These are phyloP conservation scores for Diorhabda elongata DNA, from an alignment of 1,140 invertebrate genomes.

Conservation along the genomic window DNA sequence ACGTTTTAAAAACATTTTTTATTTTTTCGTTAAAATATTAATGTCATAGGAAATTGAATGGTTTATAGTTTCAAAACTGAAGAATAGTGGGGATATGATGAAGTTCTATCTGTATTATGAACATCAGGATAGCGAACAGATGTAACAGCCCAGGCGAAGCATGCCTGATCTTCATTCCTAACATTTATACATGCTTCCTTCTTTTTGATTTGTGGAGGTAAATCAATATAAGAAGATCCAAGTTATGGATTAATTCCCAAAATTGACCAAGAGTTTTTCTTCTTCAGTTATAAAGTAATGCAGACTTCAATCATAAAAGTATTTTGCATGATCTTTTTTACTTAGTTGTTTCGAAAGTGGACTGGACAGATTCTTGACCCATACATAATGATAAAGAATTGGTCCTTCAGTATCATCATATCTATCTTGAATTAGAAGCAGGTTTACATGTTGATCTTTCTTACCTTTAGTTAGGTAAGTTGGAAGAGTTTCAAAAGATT, in stretches of 20 bases:
- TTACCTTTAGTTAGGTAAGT: slow-evolving; percentile 28
- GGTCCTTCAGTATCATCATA: slow-evolving; percentile 26
- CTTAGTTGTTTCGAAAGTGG: slow-evolving; percentile 36
- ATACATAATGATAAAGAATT: slow-evolving; percentile 34
- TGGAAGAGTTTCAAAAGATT: slow-evolving; percentile 18
- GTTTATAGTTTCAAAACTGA: no score
- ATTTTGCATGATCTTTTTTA: slow-evolving; percentile 28
- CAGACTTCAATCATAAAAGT: slow-evolving; percentile 39
- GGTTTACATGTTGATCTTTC: slow-evolving; percentile 33
- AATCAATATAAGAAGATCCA: neutral
- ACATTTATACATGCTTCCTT: slow-evolving; percentile 22
- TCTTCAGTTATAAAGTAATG: slow-evolving; percentile 30
- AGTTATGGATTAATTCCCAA: neutral
- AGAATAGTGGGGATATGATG: no score
- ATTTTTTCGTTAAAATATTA: no score
- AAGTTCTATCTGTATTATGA: no score
- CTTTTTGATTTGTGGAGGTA: neutral
- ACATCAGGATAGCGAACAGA: neutral
- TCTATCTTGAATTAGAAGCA: slow-evolving; percentile 32
- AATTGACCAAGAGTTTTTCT: neutral
- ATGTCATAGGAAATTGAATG: no score
- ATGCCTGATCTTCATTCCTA: slow-evolving; percentile 26
- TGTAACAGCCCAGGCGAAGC: slow-evolving; percentile 28
- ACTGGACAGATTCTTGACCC: slow-evolving; percentile 38
- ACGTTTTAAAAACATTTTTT: no score